phyloP scores from a whole-genome alignment of 2,113 vertebrate genomes.

The Myanophis thanlyinensis region DNA sequence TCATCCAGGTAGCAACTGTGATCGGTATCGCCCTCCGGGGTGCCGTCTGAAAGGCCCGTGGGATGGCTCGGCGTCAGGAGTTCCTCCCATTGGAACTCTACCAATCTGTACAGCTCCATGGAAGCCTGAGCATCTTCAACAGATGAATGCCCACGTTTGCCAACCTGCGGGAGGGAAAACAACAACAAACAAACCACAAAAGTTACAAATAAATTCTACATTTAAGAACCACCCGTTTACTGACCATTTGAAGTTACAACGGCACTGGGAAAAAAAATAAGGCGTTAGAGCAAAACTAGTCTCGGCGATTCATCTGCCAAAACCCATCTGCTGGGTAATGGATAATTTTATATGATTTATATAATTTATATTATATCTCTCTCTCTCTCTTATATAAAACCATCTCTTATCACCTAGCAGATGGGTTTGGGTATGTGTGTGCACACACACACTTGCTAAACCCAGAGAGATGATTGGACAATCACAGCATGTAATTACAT shows the following conservation, averaged over 20 bases:
- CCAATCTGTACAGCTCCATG: constrained; percentile 93
- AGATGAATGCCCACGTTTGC: constrained; percentile 83
- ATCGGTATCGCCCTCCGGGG: constrained; percentile 57
- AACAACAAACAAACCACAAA: not conserved
- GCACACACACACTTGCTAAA: not conserved
- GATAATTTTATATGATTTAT: not conserved
- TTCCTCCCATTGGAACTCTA: constrained; percentile 85
- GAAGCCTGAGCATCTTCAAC: constrained; percentile 87
- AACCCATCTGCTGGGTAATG: not conserved
- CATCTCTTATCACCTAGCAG: no score
- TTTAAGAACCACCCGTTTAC: not conserved
- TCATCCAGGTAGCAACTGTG: constrained; percentile 86
- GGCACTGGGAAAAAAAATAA: not conserved
- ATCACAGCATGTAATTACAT: not conserved
- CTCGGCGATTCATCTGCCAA: not conserved
- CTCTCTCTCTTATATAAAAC: no score
- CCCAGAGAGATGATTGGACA: not conserved
- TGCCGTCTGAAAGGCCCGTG: constrained; percentile 20
- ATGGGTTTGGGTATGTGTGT: no score
- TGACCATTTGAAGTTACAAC: not conserved
- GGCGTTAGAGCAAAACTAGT: not conserved
- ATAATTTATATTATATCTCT: no score
- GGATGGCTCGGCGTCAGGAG: constrained; percentile 52
- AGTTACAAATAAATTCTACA: not conserved
- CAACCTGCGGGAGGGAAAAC: constrained; percentile 66